Evolutionary conservation across 2,113 vertebrate species (phyloP).

Genomic region (Muntiacus muntjak): DNA sequence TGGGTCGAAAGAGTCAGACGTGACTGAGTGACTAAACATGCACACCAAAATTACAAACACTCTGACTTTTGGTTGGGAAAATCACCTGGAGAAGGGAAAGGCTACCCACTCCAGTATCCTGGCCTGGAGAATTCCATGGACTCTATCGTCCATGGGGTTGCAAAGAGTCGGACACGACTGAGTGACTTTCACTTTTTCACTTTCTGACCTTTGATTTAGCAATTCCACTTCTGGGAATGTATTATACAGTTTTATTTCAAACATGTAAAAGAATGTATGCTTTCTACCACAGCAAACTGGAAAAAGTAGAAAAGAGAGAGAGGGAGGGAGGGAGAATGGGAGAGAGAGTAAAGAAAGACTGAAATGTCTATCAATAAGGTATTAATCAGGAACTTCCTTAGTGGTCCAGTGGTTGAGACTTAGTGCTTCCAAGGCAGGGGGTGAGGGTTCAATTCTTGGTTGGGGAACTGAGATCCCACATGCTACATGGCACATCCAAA

Average conservation of each 20-base stretch:
- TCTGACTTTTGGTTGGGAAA: neutral
- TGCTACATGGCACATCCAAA: neutral
- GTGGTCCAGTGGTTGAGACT: neutral
- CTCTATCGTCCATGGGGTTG: neutral
- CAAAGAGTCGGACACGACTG: neutral
- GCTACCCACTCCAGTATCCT: neutral
- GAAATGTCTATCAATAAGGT: neutral
- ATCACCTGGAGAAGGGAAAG: neutral
- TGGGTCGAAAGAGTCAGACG: no score
- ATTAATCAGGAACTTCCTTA: neutral
- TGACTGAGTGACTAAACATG: no score
- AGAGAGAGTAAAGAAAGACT: neutral
- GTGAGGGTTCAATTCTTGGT: neutral
- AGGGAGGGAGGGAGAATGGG: neutral
- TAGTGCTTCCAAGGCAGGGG: neutral
- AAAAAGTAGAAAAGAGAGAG: neutral
- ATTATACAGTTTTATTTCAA: neutral
- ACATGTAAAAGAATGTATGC: neutral
- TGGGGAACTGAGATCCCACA: neutral
- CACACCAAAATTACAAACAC: neutral
- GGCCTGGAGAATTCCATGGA: neutral
- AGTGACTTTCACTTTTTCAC: neutral
- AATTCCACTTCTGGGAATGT: neutral
- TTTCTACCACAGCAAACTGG: neutral
- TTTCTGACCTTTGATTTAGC: neutral